Percentiles rank a stretch among this genome's conserved stretches.
Conservation (phyloP, 23 tunicate genomes). For the Botrylloides violaceus region DNA sequence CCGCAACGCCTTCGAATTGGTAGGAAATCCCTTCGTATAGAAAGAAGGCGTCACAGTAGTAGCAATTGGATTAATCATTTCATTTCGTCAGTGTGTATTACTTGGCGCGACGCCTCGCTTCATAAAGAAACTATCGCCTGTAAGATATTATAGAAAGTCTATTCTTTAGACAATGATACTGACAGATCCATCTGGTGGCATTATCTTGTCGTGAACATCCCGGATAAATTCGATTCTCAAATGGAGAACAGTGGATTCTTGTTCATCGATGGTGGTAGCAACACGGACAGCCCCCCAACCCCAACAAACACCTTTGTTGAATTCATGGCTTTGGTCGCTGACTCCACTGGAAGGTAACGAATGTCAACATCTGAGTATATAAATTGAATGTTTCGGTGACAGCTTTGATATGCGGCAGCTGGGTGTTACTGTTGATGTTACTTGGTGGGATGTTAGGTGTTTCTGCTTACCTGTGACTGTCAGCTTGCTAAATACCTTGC, state of each 20-base stretch:
- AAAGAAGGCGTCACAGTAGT: too few relatives aligned
- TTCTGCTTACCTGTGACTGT: neutral
- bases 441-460: neutral
- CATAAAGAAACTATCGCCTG: too few relatives aligned
- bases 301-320: conserved; percentile 45
- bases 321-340: conserved; percentile 72
- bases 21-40: too few relatives aligned
- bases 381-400: neutral
- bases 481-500: neutral
- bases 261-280: conserved; percentile 82
- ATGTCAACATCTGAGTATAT: neutral
- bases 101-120: too few relatives aligned
- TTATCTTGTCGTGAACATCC: conserved; percentile 69
- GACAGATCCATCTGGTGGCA: conserved; percentile 89
- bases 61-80: too few relatives aligned
- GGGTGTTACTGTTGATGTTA: too few relatives aligned
- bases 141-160: too few relatives aligned
- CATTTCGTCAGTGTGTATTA: too few relatives aligned
- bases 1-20: too few relatives aligned
- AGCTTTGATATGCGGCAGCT: too few relatives aligned
- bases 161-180: conserved; percentile 52
- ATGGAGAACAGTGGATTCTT: conserved; percentile 58
- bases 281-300: conserved; percentile 53
- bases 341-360: conserved; percentile 27
- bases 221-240: conserved; percentile 66